phyloP scores from a whole-genome alignment of 2,797 vertebrate genomes.

The Luscinia luscinia region DNA sequence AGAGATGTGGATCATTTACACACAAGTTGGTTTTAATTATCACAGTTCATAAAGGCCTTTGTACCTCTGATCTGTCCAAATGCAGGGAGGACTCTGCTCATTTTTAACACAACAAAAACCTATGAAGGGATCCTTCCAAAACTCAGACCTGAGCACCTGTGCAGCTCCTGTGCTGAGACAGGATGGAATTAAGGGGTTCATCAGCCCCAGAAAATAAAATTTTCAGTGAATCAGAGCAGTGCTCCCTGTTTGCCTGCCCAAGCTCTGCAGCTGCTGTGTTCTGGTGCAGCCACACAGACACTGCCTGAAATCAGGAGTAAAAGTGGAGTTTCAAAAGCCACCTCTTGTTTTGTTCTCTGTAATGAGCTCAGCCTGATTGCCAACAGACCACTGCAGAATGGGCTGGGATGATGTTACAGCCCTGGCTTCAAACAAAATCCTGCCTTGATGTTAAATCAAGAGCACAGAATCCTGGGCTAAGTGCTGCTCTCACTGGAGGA shows the following conservation, averaged over 20 bases:
- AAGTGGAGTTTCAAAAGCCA: neutral
- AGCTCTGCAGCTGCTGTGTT: neutral
- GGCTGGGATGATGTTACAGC: neutral
- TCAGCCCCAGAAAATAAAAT: neutral
- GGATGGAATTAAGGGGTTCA: neutral
- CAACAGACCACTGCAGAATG: neutral
- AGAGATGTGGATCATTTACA: neutral
- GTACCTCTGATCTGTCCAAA: neutral
- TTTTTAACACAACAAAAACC: neutral
- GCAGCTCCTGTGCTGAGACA: neutral
- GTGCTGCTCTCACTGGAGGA: neutral
- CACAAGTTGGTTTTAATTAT: neutral
- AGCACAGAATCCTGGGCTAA: neutral
- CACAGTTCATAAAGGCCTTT: neutral
- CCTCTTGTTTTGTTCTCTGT: slow-evolving; percentile 7
- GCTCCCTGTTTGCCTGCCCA: neutral
- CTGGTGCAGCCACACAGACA: neutral
- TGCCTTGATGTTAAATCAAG: slow-evolving; percentile 20
- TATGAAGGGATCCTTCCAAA: neutral
- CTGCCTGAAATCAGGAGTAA: neutral
- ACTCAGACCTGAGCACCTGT: neutral
- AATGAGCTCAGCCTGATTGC: neutral
- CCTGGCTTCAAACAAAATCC: slow-evolving; percentile 34
- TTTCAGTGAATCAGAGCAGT: neutral
- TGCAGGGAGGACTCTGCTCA: neutral